Conservation (phyloP, 2,113 vertebrate species). For the Rhineura floridana region DNA sequence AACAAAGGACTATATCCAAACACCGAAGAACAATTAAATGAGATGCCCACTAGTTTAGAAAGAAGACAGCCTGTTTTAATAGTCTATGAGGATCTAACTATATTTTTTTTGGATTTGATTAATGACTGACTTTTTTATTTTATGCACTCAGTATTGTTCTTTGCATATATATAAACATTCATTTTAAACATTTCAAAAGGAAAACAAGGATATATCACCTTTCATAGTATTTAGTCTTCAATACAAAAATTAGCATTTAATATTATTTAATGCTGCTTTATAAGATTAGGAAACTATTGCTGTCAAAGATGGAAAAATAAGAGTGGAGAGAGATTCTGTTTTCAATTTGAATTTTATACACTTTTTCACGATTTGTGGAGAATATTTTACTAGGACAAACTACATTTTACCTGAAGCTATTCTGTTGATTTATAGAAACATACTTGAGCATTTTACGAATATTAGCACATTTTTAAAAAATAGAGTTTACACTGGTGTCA, state of each 20-base stretch:
- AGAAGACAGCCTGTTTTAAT: no score
- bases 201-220: no score
- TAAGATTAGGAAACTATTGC: background rate
- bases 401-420: background rate
- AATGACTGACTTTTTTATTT: no score
- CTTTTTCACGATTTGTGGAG: background rate
- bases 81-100: no score
- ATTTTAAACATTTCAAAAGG: no score
- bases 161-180: no score
- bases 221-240: background rate
- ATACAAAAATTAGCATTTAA: background rate
- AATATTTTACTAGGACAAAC: background rate
- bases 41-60: background rate
- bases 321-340: background rate
- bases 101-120: no score
- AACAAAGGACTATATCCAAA: background rate
- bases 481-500: background rate
- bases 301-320: background rate
- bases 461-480: no score
- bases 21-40: background rate
- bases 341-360: background rate
- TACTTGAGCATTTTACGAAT: background rate
- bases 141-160: no score
- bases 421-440: background rate
- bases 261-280: background rate